A percentile compares a stretch with the other conserved stretches of the same genome.
Conservation (phyloP, 2,113 vertebrate genomes). For the Corynorhinus townsendii region DNA sequence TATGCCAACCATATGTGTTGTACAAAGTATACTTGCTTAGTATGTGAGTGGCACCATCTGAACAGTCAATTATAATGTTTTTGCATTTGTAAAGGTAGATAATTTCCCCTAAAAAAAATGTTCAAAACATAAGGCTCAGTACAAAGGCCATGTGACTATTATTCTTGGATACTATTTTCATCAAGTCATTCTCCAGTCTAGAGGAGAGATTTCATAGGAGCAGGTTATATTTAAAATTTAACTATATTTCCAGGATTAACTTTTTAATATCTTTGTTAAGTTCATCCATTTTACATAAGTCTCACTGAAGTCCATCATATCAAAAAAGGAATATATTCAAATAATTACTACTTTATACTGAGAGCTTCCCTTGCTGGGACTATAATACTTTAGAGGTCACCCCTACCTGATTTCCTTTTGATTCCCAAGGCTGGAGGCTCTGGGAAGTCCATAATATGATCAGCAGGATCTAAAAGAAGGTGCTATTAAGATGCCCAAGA, state of each 20-base stretch:
- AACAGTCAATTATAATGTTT: background rate
- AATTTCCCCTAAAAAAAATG: background rate
- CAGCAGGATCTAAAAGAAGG: slow-evolving; percentile 52
- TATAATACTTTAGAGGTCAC: background rate
- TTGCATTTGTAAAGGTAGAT: background rate
- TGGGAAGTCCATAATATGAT: background rate
- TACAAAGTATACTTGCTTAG: background rate
- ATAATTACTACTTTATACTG: background rate
- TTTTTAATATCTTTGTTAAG: background rate
- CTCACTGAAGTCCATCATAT: background rate
- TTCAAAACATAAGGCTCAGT: background rate
- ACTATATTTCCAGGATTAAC: background rate
- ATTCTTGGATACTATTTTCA: background rate
- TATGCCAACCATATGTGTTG: background rate
- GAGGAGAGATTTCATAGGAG: background rate
- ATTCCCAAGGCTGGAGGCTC: background rate
- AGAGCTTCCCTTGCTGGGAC: background rate
- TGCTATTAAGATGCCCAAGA: slow-evolving; percentile 26
- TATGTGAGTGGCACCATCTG: background rate
- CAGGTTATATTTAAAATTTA: background rate
- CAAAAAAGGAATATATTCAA: background rate
- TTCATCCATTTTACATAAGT: background rate
- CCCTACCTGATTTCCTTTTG: background rate
- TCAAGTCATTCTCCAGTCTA: background rate
- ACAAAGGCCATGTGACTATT: background rate